Base-by-base conservation (phyloP, 2,113 vertebrate species). In the Oryzias melastigma region DNA sequence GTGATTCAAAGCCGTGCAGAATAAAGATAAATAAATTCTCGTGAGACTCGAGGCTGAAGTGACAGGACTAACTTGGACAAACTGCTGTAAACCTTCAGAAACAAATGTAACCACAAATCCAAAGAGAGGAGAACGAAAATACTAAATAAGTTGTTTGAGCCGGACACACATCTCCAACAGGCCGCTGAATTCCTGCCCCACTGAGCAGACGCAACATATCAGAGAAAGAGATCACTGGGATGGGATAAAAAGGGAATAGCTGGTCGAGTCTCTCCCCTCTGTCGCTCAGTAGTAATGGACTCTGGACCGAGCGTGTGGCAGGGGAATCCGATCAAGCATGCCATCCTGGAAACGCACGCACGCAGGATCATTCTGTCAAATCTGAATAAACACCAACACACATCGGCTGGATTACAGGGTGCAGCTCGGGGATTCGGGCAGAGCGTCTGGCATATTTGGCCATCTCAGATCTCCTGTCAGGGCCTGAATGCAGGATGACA, bases 401-500 rank as follows among this genome's bases (percentile, higher is more conserved):
- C 85, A 85, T 58, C 12, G 59, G 80, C 47, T 70, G 65, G 73
- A 75, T 72, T 76, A 65, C 1, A 16, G 73, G 71, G 70, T 82
- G 78, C 79, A 72, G 84, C 89, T 73, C 65, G 56, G 84, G 89
- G 88, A 87, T 90, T 90, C 87, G 78, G 87, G 84, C 55, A 60
- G 71, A 94, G 89, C 83, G 78, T 84, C 83, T 78, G 85, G 90
- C 89, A 94, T 92, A 95, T 94, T 95, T 94, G 85, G 92, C 87
- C 91, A 91, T 91, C 88, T 93, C 92, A 94, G 94, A 93, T 94
- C 91, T 92, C 82, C 81, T 89, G 93, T 96, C 93, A 96, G 90
- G 91, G 86, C 88, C 86, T 85, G 93, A 95, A 97, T 96, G 91
- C 88, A 83, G 91, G 90, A 91, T 94, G 95, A 97, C 95, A 97